phyloP scores from a whole-genome alignment of 2,888 invertebrate species.

The Sphecodes monilicornis region DNA sequence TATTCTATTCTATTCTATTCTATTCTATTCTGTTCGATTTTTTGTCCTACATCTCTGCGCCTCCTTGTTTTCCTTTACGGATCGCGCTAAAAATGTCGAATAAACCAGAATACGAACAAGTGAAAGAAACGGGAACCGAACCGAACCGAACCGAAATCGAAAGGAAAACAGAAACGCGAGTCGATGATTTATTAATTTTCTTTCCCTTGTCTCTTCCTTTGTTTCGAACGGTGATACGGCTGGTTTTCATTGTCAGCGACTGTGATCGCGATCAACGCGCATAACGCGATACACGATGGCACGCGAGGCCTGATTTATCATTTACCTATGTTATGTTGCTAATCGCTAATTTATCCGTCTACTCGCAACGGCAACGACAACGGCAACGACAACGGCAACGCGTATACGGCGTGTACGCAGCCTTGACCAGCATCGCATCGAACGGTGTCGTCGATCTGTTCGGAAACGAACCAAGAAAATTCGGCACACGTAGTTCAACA shows the following conservation, averaged over 20 bases:
- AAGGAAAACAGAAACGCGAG: slow-evolving; percentile 28
- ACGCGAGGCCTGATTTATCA: slow-evolving; percentile 7
- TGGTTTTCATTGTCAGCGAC: not conserved
- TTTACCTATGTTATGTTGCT: slow-evolving; percentile 27
- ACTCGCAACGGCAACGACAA: not conserved
- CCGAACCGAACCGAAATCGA: not conserved
- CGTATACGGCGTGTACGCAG: not conserved
- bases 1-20: not conserved
- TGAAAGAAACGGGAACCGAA: slow-evolving; percentile 12
- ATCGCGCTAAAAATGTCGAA: slow-evolving; percentile 25
- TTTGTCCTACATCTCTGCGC: not conserved
- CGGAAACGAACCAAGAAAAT: not conserved
- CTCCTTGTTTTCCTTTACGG: not conserved
- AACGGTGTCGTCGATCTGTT: not conserved
- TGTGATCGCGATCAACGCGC: slow-evolving; percentile 7
- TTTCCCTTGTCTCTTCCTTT: not conserved
- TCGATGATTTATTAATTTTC: slow-evolving; percentile 30
- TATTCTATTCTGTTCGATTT: not conserved
- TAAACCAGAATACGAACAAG: slow-evolving; percentile 12
- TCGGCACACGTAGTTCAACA: not conserved
- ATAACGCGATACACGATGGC: slow-evolving; percentile 15
- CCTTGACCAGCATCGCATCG: slow-evolving; percentile 5
- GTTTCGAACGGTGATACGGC: not conserved
- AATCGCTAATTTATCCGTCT: slow-evolving; percentile 40
- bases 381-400: slow-evolving; percentile 1